Conservation (phyloP, 2,113 vertebrate species). For the Bothrops jararaca region DNA sequence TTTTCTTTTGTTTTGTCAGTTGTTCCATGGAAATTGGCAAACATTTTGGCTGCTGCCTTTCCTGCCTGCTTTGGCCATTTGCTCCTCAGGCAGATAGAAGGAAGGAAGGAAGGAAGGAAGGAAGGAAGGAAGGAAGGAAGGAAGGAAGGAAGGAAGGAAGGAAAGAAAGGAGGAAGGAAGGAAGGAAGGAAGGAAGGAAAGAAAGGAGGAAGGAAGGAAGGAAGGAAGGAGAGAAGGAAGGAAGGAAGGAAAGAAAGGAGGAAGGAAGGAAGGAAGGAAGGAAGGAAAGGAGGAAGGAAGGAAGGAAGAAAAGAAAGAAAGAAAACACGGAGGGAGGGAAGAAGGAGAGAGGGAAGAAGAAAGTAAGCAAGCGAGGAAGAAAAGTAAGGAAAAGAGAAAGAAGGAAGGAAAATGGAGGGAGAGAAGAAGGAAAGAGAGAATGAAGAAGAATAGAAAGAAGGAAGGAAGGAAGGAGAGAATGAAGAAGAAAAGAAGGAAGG, state of each 20-base stretch:
- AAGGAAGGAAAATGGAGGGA: no score
- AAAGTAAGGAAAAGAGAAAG: no score
- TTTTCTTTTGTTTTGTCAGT: slow-evolving; percentile 34
- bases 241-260: no score
- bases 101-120: slow-evolving; percentile 49
- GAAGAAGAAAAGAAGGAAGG: no score
- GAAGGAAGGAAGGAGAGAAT: no score
- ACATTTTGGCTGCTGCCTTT: slow-evolving; percentile 66
- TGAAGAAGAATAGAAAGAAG: no score
- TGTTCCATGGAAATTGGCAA: slow-evolving; percentile 71
- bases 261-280: no score
- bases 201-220: slow-evolving; percentile 65
- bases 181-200: background rate
- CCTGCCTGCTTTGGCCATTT: slow-evolving; percentile 70
- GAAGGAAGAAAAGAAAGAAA: slow-evolving; percentile 32
- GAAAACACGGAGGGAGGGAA: background rate
- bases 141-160: no score
- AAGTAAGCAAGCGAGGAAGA: no score
- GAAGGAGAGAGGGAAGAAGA: no score
- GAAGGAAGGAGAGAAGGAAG: background rate
- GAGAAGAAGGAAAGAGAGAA: background rate
- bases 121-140: no score
- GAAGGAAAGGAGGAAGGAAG: slow-evolving; percentile 61
- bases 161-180: background rate
- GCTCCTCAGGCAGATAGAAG: slow-evolving; percentile 75